phyloP scores from a whole-genome alignment of 2,797 vertebrate genomes.

The Trachurus trachurus region DNA sequence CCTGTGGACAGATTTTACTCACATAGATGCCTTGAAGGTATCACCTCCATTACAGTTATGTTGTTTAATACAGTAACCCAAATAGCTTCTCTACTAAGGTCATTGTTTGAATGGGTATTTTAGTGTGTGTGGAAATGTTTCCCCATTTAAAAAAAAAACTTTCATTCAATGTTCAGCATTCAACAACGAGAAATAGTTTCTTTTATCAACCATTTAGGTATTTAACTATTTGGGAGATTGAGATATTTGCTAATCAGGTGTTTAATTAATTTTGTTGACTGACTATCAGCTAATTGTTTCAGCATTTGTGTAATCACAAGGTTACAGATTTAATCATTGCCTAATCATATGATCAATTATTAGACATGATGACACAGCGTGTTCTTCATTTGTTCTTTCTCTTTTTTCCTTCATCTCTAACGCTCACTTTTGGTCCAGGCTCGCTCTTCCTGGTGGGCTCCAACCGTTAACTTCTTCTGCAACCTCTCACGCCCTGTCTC shows the following conservation, averaged over 20 bases:
- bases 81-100: neutral
- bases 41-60: slow-evolving; percentile 11
- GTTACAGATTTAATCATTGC: neutral
- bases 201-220: neutral
- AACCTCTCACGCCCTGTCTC: slow-evolving; percentile 36
- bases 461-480: slow-evolving; percentile 28
- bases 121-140: neutral
- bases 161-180: too few relatives aligned
- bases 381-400: slow-evolving; percentile 13
- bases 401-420: neutral
- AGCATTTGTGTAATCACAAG: neutral
- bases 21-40: slow-evolving; percentile 38
- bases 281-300: neutral
- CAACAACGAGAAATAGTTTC: neutral
- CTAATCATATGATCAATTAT: neutral
- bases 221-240: neutral
- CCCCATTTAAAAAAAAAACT: too few relatives aligned
- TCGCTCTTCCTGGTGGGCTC: slow-evolving; percentile 38
- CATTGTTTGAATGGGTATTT: neutral
- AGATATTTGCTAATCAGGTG: neutral
- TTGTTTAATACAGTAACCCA: slow-evolving; percentile 7
- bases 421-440: slow-evolving; percentile 3
- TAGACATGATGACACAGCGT: neutral
- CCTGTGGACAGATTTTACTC: slow-evolving; percentile 42
- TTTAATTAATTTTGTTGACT: neutral